phyloP scores from a whole-genome alignment of 2,797 vertebrate genomes.

The Nannoperca obscura region DNA sequence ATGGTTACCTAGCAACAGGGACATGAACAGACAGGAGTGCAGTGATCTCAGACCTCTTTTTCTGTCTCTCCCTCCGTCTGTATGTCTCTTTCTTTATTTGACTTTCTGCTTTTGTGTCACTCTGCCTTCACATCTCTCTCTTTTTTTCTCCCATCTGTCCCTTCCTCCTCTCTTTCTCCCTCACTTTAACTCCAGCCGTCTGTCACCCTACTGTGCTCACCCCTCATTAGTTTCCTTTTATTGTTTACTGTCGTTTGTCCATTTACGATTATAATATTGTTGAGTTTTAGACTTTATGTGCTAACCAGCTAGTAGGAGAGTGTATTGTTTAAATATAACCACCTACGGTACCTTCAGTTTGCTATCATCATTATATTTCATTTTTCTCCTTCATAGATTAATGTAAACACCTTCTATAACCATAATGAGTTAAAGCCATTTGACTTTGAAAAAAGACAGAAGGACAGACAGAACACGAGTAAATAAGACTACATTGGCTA shows the following conservation, averaged over 20 bases:
- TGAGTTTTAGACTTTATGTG: constrained; percentile 10
- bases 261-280: neutral
- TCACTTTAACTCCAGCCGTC: constrained; percentile 4
- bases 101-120: constrained; percentile 41
- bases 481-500: neutral
- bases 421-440: constrained; percentile 5
- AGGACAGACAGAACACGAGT: neutral
- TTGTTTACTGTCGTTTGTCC: neutral
- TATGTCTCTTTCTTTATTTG: constrained; percentile 40
- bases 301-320: neutral
- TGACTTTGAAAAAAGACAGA: neutral
- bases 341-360: constrained; percentile 11
- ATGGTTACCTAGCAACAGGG: constrained; percentile 82
- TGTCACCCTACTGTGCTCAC: neutral
- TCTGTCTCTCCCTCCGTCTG: constrained; percentile 47
- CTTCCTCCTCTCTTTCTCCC: neutral
- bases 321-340: constrained; percentile 35
- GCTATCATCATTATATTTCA: constrained; percentile 18
- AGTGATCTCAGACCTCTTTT: constrained; percentile 72
- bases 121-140: constrained; percentile 10
- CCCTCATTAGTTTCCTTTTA: constrained; percentile 16
- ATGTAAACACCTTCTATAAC: neutral
- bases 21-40: constrained; percentile 62
- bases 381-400: constrained; percentile 14
- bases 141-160: constrained; percentile 6